Evolutionary conservation across 2,797 vertebrate species (phyloP).

Genomic region (Dendrocincla tyrannina): DNA sequence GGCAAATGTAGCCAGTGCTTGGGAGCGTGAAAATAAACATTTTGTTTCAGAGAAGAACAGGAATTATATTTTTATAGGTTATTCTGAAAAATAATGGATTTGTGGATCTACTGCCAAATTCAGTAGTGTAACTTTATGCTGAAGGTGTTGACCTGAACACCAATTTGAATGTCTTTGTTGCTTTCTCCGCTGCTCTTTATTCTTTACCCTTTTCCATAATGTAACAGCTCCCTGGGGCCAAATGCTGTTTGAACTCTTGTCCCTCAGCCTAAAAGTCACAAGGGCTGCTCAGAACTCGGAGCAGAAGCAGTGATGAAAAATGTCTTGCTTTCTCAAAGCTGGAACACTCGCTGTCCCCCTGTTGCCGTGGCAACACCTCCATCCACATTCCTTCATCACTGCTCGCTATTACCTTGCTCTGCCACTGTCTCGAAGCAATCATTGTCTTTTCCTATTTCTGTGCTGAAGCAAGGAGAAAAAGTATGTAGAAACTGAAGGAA

Average conservation of each 20-base stretch:
- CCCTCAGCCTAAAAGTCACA: neutral
- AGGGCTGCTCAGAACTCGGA: neutral
- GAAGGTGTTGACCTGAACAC: neutral
- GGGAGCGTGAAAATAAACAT: neutral
- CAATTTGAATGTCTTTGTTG: neutral
- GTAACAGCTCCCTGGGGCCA: neutral
- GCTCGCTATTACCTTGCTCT: conserved; percentile 24
- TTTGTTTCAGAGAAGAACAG: neutral
- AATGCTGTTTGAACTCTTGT: neutral
- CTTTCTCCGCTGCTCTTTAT: neutral
- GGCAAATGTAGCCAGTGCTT: neutral
- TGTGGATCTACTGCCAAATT: neutral
- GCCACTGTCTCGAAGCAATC: neutral
- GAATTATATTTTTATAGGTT: neutral
- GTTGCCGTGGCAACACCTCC: conserved; percentile 66
- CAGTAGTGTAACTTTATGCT: neutral
- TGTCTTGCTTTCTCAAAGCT: neutral
- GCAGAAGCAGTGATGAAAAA: neutral
- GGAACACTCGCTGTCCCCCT: conserved; percentile 30
- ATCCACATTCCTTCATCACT: conserved; percentile 10
- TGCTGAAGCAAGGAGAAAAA: neutral
- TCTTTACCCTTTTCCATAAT: neutral
- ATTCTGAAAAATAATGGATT: neutral
- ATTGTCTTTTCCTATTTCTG: neutral
- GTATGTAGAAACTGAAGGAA: neutral